These are phyloP conservation scores for Pituophis catenifer DNA, from an alignment of 2,113 vertebrate species.

Conservation along the genomic window DNA sequence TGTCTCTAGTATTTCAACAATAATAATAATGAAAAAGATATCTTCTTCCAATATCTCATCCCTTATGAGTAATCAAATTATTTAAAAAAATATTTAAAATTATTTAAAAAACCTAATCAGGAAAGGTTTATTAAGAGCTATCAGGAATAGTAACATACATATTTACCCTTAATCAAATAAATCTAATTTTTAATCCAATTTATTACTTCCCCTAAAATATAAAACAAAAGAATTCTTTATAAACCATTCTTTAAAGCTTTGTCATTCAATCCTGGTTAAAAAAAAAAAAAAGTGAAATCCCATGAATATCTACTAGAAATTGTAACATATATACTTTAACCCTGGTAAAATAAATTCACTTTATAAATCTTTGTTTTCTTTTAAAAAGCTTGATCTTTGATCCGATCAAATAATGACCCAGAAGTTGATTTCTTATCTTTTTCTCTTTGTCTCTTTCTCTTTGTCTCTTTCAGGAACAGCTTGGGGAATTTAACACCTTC, in stretches of 20 bases:
- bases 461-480: not conserved
- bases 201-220: not conserved
- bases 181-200: not conserved
- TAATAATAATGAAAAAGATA: not conserved
- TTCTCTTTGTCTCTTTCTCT: not conserved
- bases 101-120: not conserved
- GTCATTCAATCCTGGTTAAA: not conserved
- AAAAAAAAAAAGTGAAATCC: not conserved
- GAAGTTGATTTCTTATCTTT: not conserved
- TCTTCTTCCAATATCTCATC: not conserved
- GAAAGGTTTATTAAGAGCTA: not conserved
- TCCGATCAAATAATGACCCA: not conserved
- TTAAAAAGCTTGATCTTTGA: not conserved
- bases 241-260: not conserved
- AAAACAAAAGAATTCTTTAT: not conserved
- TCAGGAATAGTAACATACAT: not conserved
- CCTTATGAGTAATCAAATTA: not conserved
- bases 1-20: not conserved
- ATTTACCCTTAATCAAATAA: not conserved
- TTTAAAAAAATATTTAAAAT: not conserved
- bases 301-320: not conserved
- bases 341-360: not conserved
- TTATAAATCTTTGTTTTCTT: not conserved
- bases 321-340: not conserved
- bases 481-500: not conserved